phyloP scores from a whole-genome alignment of 1,140 invertebrate species.

The Meloidogyne exigua region DNA sequence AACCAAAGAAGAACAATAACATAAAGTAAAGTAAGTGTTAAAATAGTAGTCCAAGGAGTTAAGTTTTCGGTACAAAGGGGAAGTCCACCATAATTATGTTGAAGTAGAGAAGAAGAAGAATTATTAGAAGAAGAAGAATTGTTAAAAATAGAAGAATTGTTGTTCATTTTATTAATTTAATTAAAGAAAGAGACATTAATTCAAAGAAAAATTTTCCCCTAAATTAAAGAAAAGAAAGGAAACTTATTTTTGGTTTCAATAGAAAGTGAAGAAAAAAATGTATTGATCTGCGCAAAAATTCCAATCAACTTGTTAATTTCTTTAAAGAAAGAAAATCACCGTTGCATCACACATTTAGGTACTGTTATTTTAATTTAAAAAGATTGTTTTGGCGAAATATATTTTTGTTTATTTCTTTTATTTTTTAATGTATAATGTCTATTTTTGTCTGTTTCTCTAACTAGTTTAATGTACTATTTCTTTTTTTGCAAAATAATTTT shows the following conservation, averaged over 20 bases:
- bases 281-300: neutral
- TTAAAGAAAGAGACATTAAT: neutral
- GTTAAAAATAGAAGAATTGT: neutral
- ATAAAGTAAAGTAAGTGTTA: constrained; percentile 45
- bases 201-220: neutral
- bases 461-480: too few relatives aligned
- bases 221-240: neutral
- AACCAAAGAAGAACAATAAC: constrained; percentile 49
- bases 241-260: too few relatives aligned
- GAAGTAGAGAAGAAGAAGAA: neutral
- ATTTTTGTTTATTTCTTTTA: neutral
- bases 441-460: too few relatives aligned
- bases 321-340: too few relatives aligned
- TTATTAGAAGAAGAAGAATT: neutral
- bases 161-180: neutral
- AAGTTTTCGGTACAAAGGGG: constrained; percentile 22
- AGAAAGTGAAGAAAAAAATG: too few relatives aligned
- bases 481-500: too few relatives aligned
- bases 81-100: neutral
- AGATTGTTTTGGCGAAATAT: neutral
- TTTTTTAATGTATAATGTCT: too few relatives aligned
- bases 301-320: too few relatives aligned
- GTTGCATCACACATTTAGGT: too few relatives aligned
- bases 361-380: neutral
- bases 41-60: constrained; percentile 47